Evolutionary conservation across 1,140 invertebrate species (phyloP), one percentile per base, ranked within the genome.

Genomic region (Cotesia chilonis): DNA sequence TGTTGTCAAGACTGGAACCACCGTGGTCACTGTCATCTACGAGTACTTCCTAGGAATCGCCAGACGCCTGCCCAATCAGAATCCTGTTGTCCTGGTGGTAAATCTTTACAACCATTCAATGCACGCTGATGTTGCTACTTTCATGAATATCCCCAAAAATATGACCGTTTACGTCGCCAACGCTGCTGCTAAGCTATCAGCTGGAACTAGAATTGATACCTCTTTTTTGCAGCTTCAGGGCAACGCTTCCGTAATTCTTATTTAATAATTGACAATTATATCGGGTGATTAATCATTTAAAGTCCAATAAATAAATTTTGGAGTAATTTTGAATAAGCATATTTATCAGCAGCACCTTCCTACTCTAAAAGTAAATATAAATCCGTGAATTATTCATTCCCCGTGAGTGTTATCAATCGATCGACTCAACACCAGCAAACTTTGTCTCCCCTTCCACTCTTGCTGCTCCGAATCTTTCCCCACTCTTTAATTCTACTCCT

Each of bases 41-140:
- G 78, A 86, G 0, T 76, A 79, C 28, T 82, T 89, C 1, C 79
- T 89, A 41, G 84, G 66, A 2, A 65, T 83, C 1, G 74, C 78
- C 3, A 73, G 82, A 14, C 60, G 69, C 64, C 0, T 70, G 0
- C 61, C 51, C 1, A 17, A 36, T 7, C n/a, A 20, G 5, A 12
- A 52, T 0, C 60, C 75, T 0, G 64, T 74, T 0, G 77, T 75
- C 4, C 52, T 82, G 2, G 4, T 84, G 1, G 66, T 83, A 9
- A 84, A 83, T 59, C 80, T 80, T 38, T 66, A 57, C 9, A 63
- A 72, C 1, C 6, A 2, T 0, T 37, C 55, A 0, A 57, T 74
- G 38, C 51, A 17, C 0, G 51, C 81, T n/a, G 76, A 84, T 54
- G 73, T 76, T 3, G 73, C 68, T 1, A 28, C 38, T 4, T 77